Evolutionary conservation across 2,113 vertebrate species (phyloP), one percentile per base, ranked within the genome.

Genomic region (Sorex araneus): DNA sequence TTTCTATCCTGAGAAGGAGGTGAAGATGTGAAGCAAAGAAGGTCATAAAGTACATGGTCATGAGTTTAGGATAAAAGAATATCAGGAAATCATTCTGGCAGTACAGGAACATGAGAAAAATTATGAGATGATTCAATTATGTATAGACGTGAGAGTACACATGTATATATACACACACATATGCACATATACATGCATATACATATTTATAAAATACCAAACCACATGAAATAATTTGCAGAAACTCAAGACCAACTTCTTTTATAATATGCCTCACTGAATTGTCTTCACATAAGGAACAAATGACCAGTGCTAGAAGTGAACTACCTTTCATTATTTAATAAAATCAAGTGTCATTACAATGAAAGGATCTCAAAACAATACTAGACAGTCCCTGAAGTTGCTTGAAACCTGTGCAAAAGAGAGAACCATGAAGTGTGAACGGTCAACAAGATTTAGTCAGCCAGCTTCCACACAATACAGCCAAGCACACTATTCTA

Each of bases 31-130:
- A 93, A 90, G 89, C 77, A 82, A 94, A 75, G 43, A 89, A 95
- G 76, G 85, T 94, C 96, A 76, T 30, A 60, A 93, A 95, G 88
- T 95, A 90, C 75, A 80, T 92, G 85, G 71, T 63, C 93, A 84
- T 77, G 85, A 93, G 94, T 89, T 94, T 92, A 93, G 81, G 87
- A 93, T 47, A 73, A 96, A 78, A 95, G 74, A 94, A 69, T 60
- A 89, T 63, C 84, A 76, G 28, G 34, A 43, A 91, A 76, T 87
- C 11, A 89, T 90, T 93, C 64, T n/a, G 64, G 23, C 73, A 84
- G 47, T 54, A 12, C 28, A 89, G 30, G 77, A 18, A 78, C 32
- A 50, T 28, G 87, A 90, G 23, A 23, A 85, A 83, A 93, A 82
- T 73, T 34, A 79, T 21, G 54, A 66, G 8, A 57, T 78, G 80